Percentiles rank a stretch among this genome's conserved stretches.
Evolutionary conservation across 2,113 vertebrate species (phyloP).

Genomic region (Hystrix brachyura): DNA sequence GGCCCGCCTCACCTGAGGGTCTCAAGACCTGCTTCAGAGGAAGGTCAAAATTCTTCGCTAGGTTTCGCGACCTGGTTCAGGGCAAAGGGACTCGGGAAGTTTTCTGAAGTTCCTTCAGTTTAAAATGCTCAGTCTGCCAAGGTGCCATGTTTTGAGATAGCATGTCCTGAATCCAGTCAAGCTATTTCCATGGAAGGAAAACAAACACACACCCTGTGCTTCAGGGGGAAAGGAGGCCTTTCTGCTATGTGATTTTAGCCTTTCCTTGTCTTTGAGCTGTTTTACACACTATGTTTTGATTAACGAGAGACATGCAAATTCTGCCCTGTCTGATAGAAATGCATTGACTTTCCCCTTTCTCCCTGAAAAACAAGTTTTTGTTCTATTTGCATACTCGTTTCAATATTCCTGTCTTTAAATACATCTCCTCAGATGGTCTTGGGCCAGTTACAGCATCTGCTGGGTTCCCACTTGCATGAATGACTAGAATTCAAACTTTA

Average conservation of each 20-base stretch:
- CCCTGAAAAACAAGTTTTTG: not conserved
- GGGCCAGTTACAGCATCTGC: not conserved
- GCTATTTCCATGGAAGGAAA: not conserved
- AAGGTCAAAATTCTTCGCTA: not conserved
- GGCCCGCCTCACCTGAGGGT: not conserved
- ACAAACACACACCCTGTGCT: not conserved
- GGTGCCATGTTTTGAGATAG: not conserved
- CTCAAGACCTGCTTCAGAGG: not conserved
- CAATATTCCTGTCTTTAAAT: conserved; percentile 1
- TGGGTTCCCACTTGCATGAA: not conserved
- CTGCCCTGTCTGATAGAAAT: not conserved
- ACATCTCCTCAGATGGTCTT: not conserved
- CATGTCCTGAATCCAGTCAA: not conserved
- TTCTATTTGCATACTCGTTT: conserved; percentile 25
- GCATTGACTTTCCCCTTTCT: not conserved
- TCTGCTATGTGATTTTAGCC: not conserved
- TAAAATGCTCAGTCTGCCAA: not conserved
- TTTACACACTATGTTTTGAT: not conserved
- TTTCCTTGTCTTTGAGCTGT: not conserved
- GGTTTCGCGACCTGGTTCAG: not conserved
- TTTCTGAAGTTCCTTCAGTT: not conserved
- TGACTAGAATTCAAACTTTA: conserved; percentile 27
- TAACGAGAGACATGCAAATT: conserved; percentile 51
- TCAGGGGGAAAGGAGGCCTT: not conserved
- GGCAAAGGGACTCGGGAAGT: not conserved